These are phyloP conservation scores for Falco novaeseelandiae DNA, from an alignment of 2,797 vertebrate species.

Conservation along the genomic window DNA sequence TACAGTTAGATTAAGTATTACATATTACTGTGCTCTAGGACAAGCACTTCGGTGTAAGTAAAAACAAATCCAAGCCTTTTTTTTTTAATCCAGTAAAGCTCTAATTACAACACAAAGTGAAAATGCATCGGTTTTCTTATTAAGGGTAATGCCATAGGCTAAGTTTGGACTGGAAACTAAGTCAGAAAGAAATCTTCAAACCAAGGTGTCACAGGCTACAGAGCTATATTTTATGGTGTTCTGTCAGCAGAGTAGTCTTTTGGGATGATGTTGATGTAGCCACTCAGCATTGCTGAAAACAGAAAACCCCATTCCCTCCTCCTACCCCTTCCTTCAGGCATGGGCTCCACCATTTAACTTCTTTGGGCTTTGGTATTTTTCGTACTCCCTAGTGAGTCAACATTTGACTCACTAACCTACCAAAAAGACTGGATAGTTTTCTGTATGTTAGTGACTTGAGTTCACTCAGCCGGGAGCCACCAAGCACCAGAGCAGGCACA, in stretches of 20 bases:
- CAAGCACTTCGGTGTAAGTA: not conserved
- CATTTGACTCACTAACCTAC: not conserved
- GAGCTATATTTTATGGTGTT: not conserved
- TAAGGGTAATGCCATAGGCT: not conserved
- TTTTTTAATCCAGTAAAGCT: not conserved
- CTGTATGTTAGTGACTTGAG: not conserved
- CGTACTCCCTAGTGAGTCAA: not conserved
- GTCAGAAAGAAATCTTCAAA: not conserved
- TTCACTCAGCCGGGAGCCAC: not conserved
- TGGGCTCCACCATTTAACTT: not conserved
- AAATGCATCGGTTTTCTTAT: not conserved
- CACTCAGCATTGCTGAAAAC: not conserved
- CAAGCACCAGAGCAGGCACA: not conserved
- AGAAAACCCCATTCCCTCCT: not conserved
- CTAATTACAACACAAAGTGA: not conserved
- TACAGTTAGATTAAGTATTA: slow-evolving; percentile 62
- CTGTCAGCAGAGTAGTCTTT: not conserved
- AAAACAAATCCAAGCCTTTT: not conserved
- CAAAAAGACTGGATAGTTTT: not conserved
- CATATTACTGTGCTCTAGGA: not conserved
- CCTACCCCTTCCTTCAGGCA: not conserved
- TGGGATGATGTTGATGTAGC: not conserved
- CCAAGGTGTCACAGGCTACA: not conserved
- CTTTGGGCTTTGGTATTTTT: not conserved
- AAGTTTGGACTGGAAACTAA: not conserved